Base-by-base conservation (phyloP, 37 sponge, comb jelly and placozoan species). In the Spongilla lacustris region DNA sequence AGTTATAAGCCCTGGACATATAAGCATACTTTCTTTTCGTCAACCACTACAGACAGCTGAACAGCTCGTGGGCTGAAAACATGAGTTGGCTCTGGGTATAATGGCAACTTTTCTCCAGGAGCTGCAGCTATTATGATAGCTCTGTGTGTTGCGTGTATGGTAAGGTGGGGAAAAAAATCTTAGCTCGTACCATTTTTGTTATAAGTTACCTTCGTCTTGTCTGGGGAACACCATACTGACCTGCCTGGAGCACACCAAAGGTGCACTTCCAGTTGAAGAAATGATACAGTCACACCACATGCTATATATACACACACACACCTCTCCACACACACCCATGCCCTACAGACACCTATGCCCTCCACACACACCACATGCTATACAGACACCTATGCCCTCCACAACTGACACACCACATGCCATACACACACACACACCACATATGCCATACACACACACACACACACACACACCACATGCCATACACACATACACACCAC, bases 51-150 rank as follows among this genome's bases (percentile, higher is more conserved):
- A 25, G 81, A 79, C 19, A 95, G 83, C 74, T 92, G 93, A 8
- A 90, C 91, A 14, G 85, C 96, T 46, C 92, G 36, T 0, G 91
- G 93, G 50, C 96, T 95, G 88, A 96, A 93, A 32, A 85, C 92
- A 34, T 94, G 95, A 28, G 91, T 94, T 19, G 97, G 97, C 70
- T 97, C 93, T 33, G 97, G 97, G 49, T 83, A 97, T 10, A 74
- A 27, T 1, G 97, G 97, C 0, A 97, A 87, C 78, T 76, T 72
- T 77, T 97, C 95, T 25, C 97, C 97, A 21, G 97, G 97, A 25
- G 97, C 97, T 75, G 97, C 97, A 34, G 97, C 97, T 36, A 97
- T 80, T 28, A 97, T 69, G 27, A 97, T 94, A 49, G 97, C 97
- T 27, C 96, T 91, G 50, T 5, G 10, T 17, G 8, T 11, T 23